phyloP scores from a whole-genome alignment of 2,113 vertebrate genomes.

The Suncus etruscus region DNA sequence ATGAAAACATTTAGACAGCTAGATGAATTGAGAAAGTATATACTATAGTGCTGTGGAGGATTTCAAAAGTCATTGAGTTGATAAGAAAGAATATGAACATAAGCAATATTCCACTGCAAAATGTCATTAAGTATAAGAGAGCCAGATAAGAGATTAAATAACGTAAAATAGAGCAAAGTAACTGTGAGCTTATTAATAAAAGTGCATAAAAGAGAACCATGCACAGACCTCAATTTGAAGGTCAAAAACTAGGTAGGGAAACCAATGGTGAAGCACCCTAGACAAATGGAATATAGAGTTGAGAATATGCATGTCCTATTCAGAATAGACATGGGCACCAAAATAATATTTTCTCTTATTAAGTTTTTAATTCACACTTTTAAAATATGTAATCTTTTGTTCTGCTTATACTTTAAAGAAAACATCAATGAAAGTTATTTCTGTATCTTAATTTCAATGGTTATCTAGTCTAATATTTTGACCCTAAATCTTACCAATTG shows the following conservation, averaged over 20 bases:
- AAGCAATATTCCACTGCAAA: not conserved
- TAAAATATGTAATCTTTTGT: not conserved
- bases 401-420: constrained; percentile 2
- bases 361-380: constrained; percentile 9
- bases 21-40: not conserved
- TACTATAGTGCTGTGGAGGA: not conserved
- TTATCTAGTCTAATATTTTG: not conserved
- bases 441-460: not conserved
- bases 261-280: not conserved
- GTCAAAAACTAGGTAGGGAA: not conserved
- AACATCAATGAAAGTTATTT: not conserved
- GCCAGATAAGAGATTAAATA: not conserved
- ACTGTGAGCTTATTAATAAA: not conserved
- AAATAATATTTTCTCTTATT: not conserved
- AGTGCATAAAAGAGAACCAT: not conserved
- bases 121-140: not conserved
- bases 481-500: too few species aligned
- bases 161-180: not conserved
- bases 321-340: not conserved
- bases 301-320: accelerated
- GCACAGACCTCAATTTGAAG: not conserved
- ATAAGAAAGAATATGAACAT: constrained; percentile 16
- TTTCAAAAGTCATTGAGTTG: not conserved
- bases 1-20: not conserved
- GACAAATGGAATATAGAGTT: not conserved